Percentiles rank a stretch among this genome's conserved stretches.
Evolutionary conservation across 2,888 invertebrate species (phyloP).

Genomic region (Machimus rusticus): DNA sequence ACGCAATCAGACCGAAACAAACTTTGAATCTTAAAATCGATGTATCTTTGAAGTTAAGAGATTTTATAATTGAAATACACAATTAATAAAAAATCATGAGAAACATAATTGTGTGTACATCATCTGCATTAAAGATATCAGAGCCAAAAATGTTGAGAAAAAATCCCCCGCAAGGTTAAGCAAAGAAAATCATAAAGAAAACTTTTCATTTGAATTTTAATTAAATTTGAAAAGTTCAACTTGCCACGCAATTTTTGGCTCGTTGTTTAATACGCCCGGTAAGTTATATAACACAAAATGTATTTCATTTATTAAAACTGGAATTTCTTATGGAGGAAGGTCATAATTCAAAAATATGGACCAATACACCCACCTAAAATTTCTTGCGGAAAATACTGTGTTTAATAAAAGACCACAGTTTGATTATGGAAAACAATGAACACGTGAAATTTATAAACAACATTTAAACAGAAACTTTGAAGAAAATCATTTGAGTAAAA

Average conservation of each 20-base stretch:
- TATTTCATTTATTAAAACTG: neutral
- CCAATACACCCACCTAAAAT: neutral
- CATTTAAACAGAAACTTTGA: neutral
- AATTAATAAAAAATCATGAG: neutral
- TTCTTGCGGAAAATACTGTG: neutral
- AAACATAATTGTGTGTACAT: neutral
- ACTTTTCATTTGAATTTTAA: neutral
- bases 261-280: neutral
- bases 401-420: neutral
- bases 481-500: neutral
- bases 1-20: neutral
- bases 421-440: neutral
- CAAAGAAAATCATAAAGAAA: neutral
- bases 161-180: neutral
- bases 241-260: neutral
- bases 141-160: neutral
- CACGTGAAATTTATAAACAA: neutral
- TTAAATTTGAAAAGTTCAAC: neutral
- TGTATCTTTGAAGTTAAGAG: neutral
- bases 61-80: neutral
- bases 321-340: neutral
- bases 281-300: neutral
- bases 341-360: neutral
- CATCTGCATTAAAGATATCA: neutral
- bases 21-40: neutral